Evolutionary conservation across 2,797 vertebrate species (phyloP), one percentile per base, ranked within the genome.

Genomic region (Poecilia velifera): DNA sequence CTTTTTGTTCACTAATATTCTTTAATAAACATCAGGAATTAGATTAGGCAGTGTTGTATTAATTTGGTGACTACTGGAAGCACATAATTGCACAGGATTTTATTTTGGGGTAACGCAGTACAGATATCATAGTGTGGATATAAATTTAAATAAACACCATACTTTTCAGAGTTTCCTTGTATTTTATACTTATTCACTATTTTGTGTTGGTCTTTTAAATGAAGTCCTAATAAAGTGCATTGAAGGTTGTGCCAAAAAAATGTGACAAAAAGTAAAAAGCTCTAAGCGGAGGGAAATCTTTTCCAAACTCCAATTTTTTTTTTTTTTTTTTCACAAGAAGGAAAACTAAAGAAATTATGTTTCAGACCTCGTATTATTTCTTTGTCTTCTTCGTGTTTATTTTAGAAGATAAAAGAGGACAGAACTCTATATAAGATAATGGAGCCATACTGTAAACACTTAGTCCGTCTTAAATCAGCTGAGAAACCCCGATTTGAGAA

Each of bases 401-500:
- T 92, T 91, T 79, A 82, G 87, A 72, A 73, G 82, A 70, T 43
- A 39, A 51, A 78, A 81, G 64, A 41, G 70, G 12, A 90, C 85
- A 90, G 84, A 89, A 86, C 85, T 82, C 85, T 87, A 93, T 96
- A 95, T 94, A 94, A 95, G 95, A 74, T 96, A 96, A 96, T 96
- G 84, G 93, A 90, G 83, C 73, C 84, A 87, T 88, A 87, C 28
- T 81, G 89, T 92, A 92, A 92, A 94, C 78, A 78, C 71, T 31
- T 73, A 53, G 64, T 77, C 76, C 71, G 53, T 74, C 76, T 86
- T 90, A 90, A 89, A 91, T 88, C 89, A 85, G 57, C 41, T 0
- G 43, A 73, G 18, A 73, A 76, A 39, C 6, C 7, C 14, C 0
- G 10, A 74, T 83, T 84, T 62, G 2, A 22, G 18, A 43, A 76